Conservation (phyloP, 2,888 invertebrate species). For the Andrena camellia region DNA sequence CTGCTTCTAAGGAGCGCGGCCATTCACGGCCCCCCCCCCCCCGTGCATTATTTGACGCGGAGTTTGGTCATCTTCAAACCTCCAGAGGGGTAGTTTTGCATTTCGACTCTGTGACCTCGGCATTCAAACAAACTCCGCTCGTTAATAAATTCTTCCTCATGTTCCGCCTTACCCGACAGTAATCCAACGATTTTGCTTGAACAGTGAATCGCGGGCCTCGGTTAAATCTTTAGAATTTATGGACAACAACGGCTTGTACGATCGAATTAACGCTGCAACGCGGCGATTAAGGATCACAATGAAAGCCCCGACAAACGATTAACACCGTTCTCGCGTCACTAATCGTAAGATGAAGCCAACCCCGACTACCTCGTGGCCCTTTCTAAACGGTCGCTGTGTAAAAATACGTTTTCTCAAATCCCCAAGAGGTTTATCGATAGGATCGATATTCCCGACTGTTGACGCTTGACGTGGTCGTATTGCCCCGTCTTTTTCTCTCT, state of each 20-base stretch:
- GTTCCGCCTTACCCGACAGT: neutral
- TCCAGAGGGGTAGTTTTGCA: conserved; percentile 1
- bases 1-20: conserved; percentile 43
- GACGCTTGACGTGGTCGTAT: conserved; percentile 51
- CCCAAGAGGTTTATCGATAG: conserved; percentile 45
- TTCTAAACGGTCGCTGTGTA: conserved; percentile 10
- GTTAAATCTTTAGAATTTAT: neutral
- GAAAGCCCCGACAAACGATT: neutral
- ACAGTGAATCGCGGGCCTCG: neutral
- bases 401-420: conserved; percentile 53
- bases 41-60: conserved; percentile 37
- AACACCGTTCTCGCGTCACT: neutral
- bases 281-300: neutral
- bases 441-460: conserved; percentile 63
- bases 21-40: conserved; percentile 45
- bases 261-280: neutral
- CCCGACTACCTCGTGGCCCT: neutral
- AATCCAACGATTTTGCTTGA: neutral
- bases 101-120: neutral
- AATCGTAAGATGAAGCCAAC: neutral
- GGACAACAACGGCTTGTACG: neutral
- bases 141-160: conserved; percentile 5
- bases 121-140: neutral
- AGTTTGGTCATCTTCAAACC: conserved; percentile 34
- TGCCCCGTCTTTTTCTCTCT: conserved; percentile 59